These are phyloP conservation scores for Blastomussa wellsi DNA, from an alignment of 92 coral and sea anemone genomes.

Conservation along the genomic window DNA sequence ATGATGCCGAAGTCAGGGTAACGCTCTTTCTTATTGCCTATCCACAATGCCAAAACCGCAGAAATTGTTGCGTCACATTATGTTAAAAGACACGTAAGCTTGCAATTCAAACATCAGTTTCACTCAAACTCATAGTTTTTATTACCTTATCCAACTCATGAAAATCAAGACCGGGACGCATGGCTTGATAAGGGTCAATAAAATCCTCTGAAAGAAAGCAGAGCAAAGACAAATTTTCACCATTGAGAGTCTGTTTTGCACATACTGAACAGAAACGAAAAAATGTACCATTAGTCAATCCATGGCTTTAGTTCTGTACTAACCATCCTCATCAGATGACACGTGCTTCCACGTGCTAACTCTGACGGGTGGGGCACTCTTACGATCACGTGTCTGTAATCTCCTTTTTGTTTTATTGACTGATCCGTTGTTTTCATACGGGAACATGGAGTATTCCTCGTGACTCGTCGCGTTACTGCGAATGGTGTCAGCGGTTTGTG, in stretches of 20 bases:
- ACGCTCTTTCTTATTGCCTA: too few species aligned
- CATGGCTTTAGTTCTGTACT: neutral
- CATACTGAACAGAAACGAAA: neutral
- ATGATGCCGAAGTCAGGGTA: too few species aligned
- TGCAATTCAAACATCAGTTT: too few species aligned
- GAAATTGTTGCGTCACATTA: too few species aligned
- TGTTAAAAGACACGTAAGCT: too few species aligned
- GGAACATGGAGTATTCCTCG: conserved; percentile 67
- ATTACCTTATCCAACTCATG: conserved; percentile 30
- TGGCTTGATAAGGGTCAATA: conserved; percentile 28
- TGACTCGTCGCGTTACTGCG: conserved; percentile 41
- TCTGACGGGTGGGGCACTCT: conserved; percentile 16
- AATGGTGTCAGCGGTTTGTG: conserved; percentile 62
- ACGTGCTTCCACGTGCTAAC: conserved; percentile 34
- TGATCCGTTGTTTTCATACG: conserved; percentile 46
- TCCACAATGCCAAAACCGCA: too few species aligned
- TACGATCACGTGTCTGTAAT: conserved; percentile 23
- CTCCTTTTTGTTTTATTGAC: conserved; percentile 7
- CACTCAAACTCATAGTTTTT: neutral
- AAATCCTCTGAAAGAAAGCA: conserved; percentile 8
- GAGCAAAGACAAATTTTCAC: neutral
- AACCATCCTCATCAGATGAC: conserved; percentile 38
- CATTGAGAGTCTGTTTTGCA: neutral
- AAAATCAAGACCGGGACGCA: conserved; percentile 19
- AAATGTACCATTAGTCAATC: neutral